A percentile compares a stretch with the other conserved stretches of the same genome.
phyloP scores from a whole-genome alignment of 2,888 invertebrate genomes.

The Ernsta delagoae region DNA sequence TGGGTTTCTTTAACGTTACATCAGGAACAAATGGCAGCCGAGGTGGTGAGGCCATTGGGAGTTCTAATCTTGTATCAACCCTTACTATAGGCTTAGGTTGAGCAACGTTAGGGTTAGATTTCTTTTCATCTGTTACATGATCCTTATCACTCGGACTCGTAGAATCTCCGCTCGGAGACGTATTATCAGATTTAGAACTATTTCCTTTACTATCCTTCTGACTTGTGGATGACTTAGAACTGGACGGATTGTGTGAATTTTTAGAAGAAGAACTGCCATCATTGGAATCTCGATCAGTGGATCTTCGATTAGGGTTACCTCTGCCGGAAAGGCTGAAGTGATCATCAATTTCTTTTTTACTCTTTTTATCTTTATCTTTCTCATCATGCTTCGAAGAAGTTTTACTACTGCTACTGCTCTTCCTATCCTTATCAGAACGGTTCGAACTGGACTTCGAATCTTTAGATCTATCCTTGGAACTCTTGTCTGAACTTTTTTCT shows the following conservation, averaged over 20 bases:
- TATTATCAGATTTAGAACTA: slow-evolving; percentile 73
- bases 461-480: slow-evolving; percentile 61
- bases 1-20: slow-evolving; percentile 86
- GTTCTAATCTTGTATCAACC: slow-evolving; percentile 71
- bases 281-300: slow-evolving; percentile 92
- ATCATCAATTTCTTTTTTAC: slow-evolving; percentile 87
- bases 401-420: slow-evolving; percentile 60
- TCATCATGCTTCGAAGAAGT: slow-evolving; percentile 61
- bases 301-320: slow-evolving; percentile 87
- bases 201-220: slow-evolving; percentile 72
- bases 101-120: slow-evolving; percentile 48
- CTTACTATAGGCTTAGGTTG: slow-evolving; percentile 65
- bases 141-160: slow-evolving; percentile 82
- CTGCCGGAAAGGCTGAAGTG: slow-evolving; percentile 88
- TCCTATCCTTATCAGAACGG: slow-evolving; percentile 75
- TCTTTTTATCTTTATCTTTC: slow-evolving; percentile 74
- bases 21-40: slow-evolving; percentile 75
- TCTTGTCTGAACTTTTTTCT: slow-evolving; percentile 63
- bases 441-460: slow-evolving; percentile 69
- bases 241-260: slow-evolving; percentile 68
- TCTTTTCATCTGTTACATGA: slow-evolving; percentile 50
- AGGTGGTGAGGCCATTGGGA: slow-evolving; percentile 65
- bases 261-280: slow-evolving; percentile 86
- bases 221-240: slow-evolving; percentile 64
- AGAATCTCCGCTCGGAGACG: slow-evolving; percentile 78